These are phyloP conservation scores for Pipa parva DNA, from an alignment of 2,113 vertebrate genomes.

Conservation along the genomic window DNA sequence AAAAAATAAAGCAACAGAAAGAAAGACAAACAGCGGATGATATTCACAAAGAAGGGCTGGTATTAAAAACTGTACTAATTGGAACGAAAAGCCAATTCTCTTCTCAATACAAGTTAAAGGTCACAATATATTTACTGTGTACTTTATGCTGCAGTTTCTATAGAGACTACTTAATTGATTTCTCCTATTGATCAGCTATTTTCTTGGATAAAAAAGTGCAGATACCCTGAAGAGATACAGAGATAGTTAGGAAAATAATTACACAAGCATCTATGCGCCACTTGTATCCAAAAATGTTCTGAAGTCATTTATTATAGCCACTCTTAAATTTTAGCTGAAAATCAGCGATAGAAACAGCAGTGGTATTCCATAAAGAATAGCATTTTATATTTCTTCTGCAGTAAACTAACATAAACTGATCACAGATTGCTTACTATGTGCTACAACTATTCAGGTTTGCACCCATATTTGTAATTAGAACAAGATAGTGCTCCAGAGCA, in stretches of 20 bases:
- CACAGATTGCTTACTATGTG: too few relatives aligned
- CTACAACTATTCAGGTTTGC: too few relatives aligned
- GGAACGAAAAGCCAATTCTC: constrained; percentile 2
- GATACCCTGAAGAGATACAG: not conserved
- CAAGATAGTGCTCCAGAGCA: too few relatives aligned
- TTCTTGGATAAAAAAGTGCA: constrained; percentile 5
- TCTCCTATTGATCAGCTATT: constrained; percentile 26
- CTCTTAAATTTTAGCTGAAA: too few relatives aligned
- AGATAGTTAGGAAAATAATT: not conserved
- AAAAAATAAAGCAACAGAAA: not conserved
- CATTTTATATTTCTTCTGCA: too few relatives aligned
- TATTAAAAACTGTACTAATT: constrained; percentile 20
- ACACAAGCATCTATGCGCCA: not conserved
- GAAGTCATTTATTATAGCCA: not conserved
- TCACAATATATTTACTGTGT: constrained; percentile 21
- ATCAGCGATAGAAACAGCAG: too few relatives aligned
- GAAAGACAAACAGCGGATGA: constrained; percentile 11
- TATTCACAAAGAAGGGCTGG: constrained; percentile 6
- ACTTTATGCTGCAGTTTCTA: constrained; percentile 13
- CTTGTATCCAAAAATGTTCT: not conserved
- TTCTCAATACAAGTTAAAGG: constrained; percentile 27
- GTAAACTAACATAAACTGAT: too few relatives aligned
- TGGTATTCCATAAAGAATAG: too few relatives aligned
- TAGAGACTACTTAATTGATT: constrained; percentile 25
- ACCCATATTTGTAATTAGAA: too few relatives aligned